Conservation (phyloP, 2,797 vertebrate genomes). For the Phrynocephalus forsythii region DNA sequence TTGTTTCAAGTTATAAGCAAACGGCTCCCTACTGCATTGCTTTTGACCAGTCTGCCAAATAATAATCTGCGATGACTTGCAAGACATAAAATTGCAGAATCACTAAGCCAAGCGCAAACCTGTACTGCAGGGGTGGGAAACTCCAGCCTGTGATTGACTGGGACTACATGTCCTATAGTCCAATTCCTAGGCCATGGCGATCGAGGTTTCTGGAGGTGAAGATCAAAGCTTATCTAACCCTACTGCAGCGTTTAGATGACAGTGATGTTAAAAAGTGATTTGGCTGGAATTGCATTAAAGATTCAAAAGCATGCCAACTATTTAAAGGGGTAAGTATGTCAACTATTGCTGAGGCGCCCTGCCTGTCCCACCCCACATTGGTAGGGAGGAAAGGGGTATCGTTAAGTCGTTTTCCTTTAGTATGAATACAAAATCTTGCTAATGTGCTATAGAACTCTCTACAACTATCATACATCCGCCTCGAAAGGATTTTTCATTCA, state of each 20-base stretch:
- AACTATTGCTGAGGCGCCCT: conserved; percentile 57
- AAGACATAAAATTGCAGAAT: conserved; percentile 2
- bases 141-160: not conserved
- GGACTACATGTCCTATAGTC: no score
- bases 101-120: not conserved
- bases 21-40: conserved; percentile 44
- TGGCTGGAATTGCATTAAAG: not conserved
- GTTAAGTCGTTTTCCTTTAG: conserved; percentile 51
- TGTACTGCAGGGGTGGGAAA: no score
- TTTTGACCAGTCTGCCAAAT: conserved; percentile 29
- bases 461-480: conserved; percentile 68
- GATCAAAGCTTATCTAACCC: not conserved
- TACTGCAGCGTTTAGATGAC: conserved; percentile 12
- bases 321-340: conserved; percentile 53
- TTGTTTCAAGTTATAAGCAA: conserved; percentile 50
- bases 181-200: not conserved
- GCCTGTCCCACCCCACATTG: not conserved
- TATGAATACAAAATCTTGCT: conserved; percentile 17
- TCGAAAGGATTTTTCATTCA: conserved; percentile 17
- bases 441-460: conserved; percentile 59
- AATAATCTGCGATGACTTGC: conserved; percentile 9
- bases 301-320: conserved; percentile 49
- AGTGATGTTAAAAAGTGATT: conserved; percentile 31
- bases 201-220: not conserved
- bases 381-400: no score